Evolutionary conservation across 1,140 invertebrate genomes (phyloP), one percentile per base, ranked within the genome.

Genomic region (Drosophila tani): DNA sequence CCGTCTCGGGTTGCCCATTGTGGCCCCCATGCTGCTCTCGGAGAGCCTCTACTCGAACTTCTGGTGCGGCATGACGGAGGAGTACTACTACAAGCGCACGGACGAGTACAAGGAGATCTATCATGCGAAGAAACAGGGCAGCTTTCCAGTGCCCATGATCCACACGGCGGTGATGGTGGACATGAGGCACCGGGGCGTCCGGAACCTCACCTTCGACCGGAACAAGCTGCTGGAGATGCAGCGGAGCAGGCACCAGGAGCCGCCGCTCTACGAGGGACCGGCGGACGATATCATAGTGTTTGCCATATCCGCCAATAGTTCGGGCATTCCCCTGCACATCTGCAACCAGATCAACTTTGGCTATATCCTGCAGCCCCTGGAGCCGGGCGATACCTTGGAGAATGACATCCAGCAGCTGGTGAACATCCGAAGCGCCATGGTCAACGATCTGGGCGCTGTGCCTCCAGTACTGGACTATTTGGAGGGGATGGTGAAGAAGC

Each of bases 221-320:
- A 66, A 95, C 1, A 92, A 94, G 21, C 95, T 97, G 2, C 57
- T 82, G 1, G 93, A 94, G 38, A 56, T 87, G 51, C 91, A 92
- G 56, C 59, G 43, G 47, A 79, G 29, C 64, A 68, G 70, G 32
- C 27, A 35, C 1, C 56, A 78, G 5, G 50, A 58, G 8, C 75
- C 62, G 8, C 75, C 62, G 2, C 38, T 79, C 0, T 97, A 96
- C 66, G 93, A 95, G 56, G 97, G 97, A 41, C 98, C 98, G 0
- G 93, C 95, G 8, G 98, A 99, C 94, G 98, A 99, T 93, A 98
- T 99, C 43, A 99, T 99, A 82, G 95, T 96, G 12, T 99, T 99
- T 94, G 98, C 98, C 7, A 86, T 97, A 9, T 96, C 96, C 66
- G 98, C 98, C 12, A 96, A 96, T 88, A 94, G 93, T 78, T 94